These are phyloP conservation scores for Brachyhypopomus occidentalis DNA, from an alignment of 2,113 vertebrate genomes.

Conservation along the genomic window DNA sequence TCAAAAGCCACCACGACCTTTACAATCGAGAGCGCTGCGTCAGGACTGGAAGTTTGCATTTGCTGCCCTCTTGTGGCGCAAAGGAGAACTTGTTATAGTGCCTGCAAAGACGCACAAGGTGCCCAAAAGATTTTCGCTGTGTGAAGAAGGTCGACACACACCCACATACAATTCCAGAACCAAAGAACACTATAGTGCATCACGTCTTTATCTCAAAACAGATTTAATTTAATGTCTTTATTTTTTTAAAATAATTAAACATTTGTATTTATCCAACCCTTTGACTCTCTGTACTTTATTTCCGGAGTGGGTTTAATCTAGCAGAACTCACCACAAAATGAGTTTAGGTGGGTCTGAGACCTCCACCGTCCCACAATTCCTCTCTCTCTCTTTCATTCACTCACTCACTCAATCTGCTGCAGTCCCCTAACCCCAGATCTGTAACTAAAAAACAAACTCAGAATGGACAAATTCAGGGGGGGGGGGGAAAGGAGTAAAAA, in stretches of 20 bases:
- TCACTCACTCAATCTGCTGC: conserved; percentile 20
- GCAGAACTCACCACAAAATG: conserved; percentile 43
- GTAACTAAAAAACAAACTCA: conserved; percentile 50
- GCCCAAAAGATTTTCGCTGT: neutral
- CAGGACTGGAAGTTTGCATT: neutral
- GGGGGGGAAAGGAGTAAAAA: conserved; percentile 52
- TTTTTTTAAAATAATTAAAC: conserved; percentile 87
- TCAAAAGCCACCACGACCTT: too few species aligned
- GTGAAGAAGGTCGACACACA: neutral
- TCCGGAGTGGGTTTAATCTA: conserved; percentile 56
- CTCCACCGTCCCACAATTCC: conserved; percentile 35
- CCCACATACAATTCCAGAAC: neutral
- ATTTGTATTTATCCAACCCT: conserved; percentile 81
- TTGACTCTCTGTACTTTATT: conserved; percentile 65
- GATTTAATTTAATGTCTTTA: conserved; percentile 85
- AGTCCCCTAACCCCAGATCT: conserved; percentile 33
- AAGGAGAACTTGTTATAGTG: neutral
- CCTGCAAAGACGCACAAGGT: too few species aligned
- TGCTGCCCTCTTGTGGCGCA: conserved; percentile 58
- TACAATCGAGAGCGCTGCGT: neutral
- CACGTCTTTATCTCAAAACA: conserved; percentile 79
- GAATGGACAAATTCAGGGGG: conserved; percentile 20
- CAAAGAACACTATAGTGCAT: conserved; percentile 58
- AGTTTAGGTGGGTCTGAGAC: conserved; percentile 20
- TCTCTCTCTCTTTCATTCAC: neutral